A percentile compares a stretch with the other conserved stretches of the same genome.
These are phyloP conservation scores for Podocnemis expansa DNA, from an alignment of 2,113 vertebrate genomes.

Conservation along the genomic window DNA sequence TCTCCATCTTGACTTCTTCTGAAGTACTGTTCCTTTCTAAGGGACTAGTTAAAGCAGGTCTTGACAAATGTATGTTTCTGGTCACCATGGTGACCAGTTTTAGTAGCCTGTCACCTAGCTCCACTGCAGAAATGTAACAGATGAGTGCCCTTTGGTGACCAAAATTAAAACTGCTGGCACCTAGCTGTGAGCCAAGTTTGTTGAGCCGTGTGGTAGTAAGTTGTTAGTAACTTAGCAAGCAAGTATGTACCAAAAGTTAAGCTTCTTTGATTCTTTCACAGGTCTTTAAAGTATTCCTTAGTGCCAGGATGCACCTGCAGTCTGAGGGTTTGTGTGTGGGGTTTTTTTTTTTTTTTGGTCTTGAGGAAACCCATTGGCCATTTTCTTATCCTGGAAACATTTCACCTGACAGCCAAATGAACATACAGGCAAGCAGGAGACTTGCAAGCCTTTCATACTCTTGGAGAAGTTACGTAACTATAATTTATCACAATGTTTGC, in stretches of 20 bases:
- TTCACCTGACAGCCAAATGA: fast-evolving
- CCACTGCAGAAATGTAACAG: no score
- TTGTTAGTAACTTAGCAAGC: neutral
- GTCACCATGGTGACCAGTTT: no score
- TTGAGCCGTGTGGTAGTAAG: neutral
- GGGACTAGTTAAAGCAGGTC: neutral
- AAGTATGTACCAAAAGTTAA: fast-evolving
- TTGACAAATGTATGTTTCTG: no score
- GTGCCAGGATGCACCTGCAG: no score
- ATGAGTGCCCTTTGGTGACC: no score
- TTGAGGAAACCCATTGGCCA: neutral
- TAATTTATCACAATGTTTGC: neutral
- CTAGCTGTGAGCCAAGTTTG: no score
- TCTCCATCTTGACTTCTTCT: fast-evolving
- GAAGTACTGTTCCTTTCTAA: neutral
- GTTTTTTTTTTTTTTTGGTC: no score
- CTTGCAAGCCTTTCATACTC: neutral
- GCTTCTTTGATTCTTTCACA: no score
- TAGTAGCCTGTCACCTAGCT: no score
- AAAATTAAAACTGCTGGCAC: no score
- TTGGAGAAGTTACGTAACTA: neutral
- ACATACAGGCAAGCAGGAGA: neutral
- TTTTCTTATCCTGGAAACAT: neutral
- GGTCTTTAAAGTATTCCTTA: neutral
- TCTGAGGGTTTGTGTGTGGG: no score